Evolutionary conservation across 2,888 invertebrate genomes (phyloP).

Genomic region (Boloria selene): DNA sequence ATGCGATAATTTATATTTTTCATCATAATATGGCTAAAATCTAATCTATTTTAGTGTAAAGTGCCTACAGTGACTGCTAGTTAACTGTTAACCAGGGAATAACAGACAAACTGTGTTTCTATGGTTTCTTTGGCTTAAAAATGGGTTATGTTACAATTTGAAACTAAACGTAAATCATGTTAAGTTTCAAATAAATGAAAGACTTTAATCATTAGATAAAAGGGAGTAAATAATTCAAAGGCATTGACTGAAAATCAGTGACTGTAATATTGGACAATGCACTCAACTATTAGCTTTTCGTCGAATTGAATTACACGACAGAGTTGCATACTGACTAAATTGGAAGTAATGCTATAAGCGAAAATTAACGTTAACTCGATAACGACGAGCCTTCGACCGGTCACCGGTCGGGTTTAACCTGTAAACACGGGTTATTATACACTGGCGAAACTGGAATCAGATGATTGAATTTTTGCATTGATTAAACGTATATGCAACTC

Average conservation of each 20-base stretch:
- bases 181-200: too few species aligned
- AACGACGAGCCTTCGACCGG: slow-evolving; percentile 47
- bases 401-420: slow-evolving; percentile 44
- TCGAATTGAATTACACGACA: slow-evolving; percentile 33
- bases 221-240: too few species aligned
- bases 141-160: too few species aligned
- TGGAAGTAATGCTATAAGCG: slow-evolving; percentile 48
- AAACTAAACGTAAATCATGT: too few species aligned
- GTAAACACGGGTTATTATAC: slow-evolving; percentile 43
- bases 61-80: too few species aligned
- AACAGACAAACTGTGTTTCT: too few species aligned
- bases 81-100: too few species aligned
- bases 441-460: slow-evolving; percentile 34
- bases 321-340: slow-evolving; percentile 34
- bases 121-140: too few species aligned
- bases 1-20: too few species aligned
- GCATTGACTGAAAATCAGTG: neutral
- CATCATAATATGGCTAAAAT: too few species aligned
- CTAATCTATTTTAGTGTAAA: too few species aligned
- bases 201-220: too few species aligned
- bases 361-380: slow-evolving; percentile 55
- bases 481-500: neutral
- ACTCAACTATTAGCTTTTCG: slow-evolving; percentile 27
- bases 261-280: slow-evolving; percentile 14
- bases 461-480: slow-evolving; percentile 32